Evolutionary conservation across 2,888 invertebrate species (phyloP), one percentile per base, ranked within the genome.

Genomic region (Steinernema hermaphroditum): DNA sequence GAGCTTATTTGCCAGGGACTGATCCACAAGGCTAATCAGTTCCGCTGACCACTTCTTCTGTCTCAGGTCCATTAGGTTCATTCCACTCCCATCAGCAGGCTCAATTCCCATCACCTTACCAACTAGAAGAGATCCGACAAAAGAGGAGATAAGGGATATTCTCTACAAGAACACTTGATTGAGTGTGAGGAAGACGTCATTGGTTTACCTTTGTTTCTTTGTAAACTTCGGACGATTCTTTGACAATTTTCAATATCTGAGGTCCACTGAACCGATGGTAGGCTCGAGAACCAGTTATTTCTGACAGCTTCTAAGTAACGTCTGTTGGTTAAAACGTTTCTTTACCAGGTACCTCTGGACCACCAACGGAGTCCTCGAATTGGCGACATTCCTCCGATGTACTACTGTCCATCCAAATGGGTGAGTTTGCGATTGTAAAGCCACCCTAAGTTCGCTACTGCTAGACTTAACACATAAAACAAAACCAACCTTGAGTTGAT

Each of bases 321-420:
- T 9, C 32, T 16, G 6, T 9, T 24, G 32, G 6, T 27, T 9
- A 57, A 6, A 4, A 14, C 2, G 27, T 8, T 8, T 37, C 12
- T 37, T 4, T 37, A 12, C 6, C 4, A 37, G 4, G 37, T 87
- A 92, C 93, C 89, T 91, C 88, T 22, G 92, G 87, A 1, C 92
- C 94, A 1, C 94, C 95, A 16, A 93, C 90, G 24, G 91, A 91
- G 32, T 91, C 90, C 88, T 96, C 95, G 75, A 97, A 88, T 77
- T 91, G 90, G 75, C 89, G 88, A 86, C 94, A 94, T 85, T 94
- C 91, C 37, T 89, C 88, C 0, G 90, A 90, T 80, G 91, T 94
- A 78, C 92, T 93, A 4, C 92, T 92, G 87, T 97, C 96, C 94
- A 95, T 94, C 96, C 96, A 97, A 16, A 95, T 91, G 0, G 96